Evolutionary conservation across 2,113 vertebrate species (phyloP).

Genomic region (Amphilophus citrinellus): DNA sequence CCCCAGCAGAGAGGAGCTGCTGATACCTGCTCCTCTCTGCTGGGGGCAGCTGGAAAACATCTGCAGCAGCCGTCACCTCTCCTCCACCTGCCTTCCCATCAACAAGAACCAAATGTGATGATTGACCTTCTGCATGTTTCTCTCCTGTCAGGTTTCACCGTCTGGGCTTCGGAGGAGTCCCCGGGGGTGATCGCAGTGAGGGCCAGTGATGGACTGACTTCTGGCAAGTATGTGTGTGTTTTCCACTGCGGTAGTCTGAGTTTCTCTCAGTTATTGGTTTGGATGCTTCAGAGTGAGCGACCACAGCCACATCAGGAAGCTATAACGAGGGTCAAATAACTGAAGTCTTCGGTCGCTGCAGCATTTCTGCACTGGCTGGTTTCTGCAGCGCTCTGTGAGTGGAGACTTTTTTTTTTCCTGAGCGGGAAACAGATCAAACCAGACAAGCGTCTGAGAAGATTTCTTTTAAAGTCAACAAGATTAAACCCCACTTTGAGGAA

Average conservation of each 20-base stretch:
- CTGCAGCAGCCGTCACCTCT: background rate
- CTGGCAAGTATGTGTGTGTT: background rate
- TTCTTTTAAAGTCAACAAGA: no score
- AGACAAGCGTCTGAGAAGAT: background rate
- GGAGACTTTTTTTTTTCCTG: background rate
- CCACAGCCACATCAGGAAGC: slow-evolving; percentile 19
- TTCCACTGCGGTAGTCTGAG: background rate
- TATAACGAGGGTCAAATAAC: background rate
- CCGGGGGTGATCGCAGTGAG: background rate
- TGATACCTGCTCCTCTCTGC: background rate
- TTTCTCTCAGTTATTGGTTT: background rate
- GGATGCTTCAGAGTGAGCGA: background rate
- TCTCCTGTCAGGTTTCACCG: background rate
- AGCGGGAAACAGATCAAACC: background rate
- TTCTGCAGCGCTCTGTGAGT: background rate
- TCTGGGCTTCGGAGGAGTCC: background rate
- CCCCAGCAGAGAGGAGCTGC: background rate
- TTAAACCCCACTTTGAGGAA: no score
- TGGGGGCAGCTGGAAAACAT: background rate
- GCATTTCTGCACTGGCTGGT: background rate
- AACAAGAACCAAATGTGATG: background rate
- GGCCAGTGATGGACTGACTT: background rate
- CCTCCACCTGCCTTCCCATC: background rate
- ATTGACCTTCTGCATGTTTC: background rate
- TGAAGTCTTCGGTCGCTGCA: background rate